Conservation (phyloP, 2,113 vertebrate species). For the Perca flavescens region DNA sequence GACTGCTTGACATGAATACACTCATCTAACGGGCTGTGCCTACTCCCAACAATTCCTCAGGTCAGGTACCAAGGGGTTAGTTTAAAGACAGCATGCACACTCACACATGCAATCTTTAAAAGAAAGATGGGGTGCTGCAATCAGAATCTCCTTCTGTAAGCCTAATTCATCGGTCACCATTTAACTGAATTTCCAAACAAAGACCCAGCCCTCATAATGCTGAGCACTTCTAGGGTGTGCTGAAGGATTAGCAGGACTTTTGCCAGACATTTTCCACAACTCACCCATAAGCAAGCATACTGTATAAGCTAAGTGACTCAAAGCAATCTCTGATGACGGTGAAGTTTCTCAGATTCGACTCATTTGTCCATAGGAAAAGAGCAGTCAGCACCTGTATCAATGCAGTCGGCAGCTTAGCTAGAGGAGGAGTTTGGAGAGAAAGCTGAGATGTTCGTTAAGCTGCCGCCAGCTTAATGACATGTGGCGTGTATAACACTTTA, state of each 20-base stretch:
- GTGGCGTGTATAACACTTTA: constrained; percentile 57
- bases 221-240: constrained; percentile 47
- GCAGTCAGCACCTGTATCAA: constrained; percentile 58
- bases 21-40: constrained; percentile 39
- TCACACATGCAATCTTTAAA: constrained; percentile 20
- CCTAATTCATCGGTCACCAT: constrained; percentile 54
- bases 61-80: constrained; percentile 40
- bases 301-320: constrained; percentile 57
- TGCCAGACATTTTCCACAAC: constrained; percentile 58
- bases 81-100: constrained; percentile 31
- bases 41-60: constrained; percentile 57
- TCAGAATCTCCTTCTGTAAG: constrained; percentile 48
- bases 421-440: constrained; percentile 62
- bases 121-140: constrained; percentile 38
- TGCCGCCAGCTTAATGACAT: constrained; percentile 60
- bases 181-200: constrained; percentile 70
- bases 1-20: constrained; percentile 54
- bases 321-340: constrained; percentile 42
- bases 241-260: constrained; percentile 60
- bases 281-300: constrained; percentile 40
- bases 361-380: constrained; percentile 64
- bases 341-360: constrained; percentile 62
- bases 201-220: constrained; percentile 38
- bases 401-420: constrained; percentile 45
- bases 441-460: constrained; percentile 63